Evolutionary conservation across 2,888 invertebrate species (phyloP), one percentile per base, ranked within the genome.

Genomic region (Drosophila stalkeri): DNA sequence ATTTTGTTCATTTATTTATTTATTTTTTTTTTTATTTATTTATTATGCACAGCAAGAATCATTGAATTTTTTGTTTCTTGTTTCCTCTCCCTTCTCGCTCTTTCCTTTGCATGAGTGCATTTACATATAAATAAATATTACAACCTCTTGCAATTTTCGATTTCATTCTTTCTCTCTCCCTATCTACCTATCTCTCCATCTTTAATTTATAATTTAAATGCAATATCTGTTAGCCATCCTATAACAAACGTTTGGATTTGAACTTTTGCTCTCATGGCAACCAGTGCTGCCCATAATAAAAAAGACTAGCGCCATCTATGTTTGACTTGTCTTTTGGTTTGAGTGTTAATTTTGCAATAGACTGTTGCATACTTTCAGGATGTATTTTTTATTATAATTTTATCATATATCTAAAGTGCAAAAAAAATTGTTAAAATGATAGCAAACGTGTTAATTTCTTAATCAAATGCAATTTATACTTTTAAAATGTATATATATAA

Each of bases 251-350:
- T 49, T 46, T 23, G 0, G 3, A 27, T 47, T 47, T 47, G 3
- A 47, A 16, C 2, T n/a, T 49, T 6, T 33, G 7, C 51, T 6
- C 6, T 1, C 12, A 14, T 2, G 3, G 0, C 7, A 7, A 7
- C 27, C 43, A 75, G 62, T 59, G 75, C 57, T 77, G 20, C 61
- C 77, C 41, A 65, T 27, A 8, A 1, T 1, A 1, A 11, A n/a
- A 20, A 14, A 0, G 8, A 2, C 0, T 4, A 4, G 35, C 73
- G 67, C 56, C 66, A 67, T 56, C 78, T 64, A 16, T 51, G 14
- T 46, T 0, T 44, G 12, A 1, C 3, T 9, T 16, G 0, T 11
- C 0, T 0, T 0, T 2, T 16, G 52, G 72, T 64, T 73, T 8
- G n/a, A 4, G 35, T 31, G 46, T 16, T 59, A 2, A 1, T 4